A percentile compares a stretch with the other conserved stretches of the same genome.
Evolutionary conservation across 2,113 vertebrate genomes (phyloP).

Genomic region (Nerophis lumbriciformis): DNA sequence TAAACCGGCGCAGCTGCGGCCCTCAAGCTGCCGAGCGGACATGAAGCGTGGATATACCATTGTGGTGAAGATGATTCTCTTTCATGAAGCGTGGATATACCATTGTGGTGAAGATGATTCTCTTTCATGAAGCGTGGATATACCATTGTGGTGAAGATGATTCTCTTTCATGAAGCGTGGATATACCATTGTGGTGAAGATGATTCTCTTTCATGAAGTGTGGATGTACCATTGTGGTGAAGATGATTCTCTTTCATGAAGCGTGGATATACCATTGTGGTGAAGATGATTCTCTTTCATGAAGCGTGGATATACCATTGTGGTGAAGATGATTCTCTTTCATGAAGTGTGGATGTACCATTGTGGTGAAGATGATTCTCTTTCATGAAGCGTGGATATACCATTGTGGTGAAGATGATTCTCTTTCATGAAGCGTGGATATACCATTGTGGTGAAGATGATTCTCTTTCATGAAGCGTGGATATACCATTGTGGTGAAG

Average conservation of each 20-base stretch:
- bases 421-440: background rate
- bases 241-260: background rate
- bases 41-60: background rate
- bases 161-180: no score
- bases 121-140: no score
- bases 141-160: background rate
- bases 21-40: constrained; percentile 51
- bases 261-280: no score
- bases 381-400: background rate
- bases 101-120: background rate
- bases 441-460: no score
- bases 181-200: background rate
- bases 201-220: background rate
- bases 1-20: constrained; percentile 59
- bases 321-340: background rate
- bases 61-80: no score
- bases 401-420: no score
- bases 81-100: no score
- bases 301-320: no score
- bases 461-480: background rate
- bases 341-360: no score
- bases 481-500: no score
- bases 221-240: no score
- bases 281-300: background rate
- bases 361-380: background rate